Percentiles rank a stretch among this genome's conserved stretches.
Conservation (phyloP, 1,140 invertebrate species). For the Magallana gigas region DNA sequence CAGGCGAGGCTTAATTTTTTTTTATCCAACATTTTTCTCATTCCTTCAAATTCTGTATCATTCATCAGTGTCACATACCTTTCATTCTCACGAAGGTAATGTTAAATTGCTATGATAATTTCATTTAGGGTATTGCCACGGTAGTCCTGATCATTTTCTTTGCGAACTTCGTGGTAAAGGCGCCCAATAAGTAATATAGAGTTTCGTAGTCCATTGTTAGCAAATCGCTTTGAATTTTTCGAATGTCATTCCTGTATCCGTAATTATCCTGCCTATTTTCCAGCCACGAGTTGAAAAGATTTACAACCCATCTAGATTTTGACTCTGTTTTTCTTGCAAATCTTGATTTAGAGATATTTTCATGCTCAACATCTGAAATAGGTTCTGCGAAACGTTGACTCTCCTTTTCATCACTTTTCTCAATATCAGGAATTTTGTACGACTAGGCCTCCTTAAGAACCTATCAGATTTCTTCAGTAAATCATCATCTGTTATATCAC, state of each 20-base stretch:
- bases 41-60: not conserved
- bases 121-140: not conserved
- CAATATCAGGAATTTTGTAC: not conserved
- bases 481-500: not conserved
- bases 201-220: no score
- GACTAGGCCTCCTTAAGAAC: not conserved
- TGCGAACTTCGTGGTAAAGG: not conserved
- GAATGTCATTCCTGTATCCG: not conserved
- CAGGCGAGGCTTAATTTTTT: not conserved
- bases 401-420: not conserved
- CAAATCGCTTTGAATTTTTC: not conserved
- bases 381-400: not conserved
- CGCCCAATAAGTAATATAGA: no score
- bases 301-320: not conserved
- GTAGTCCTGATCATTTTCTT: not conserved
- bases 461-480: not conserved
- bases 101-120: not conserved
- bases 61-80: not conserved
- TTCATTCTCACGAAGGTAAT: not conserved
- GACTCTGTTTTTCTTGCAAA: not conserved
- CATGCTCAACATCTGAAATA: not conserved
- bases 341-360: not conserved
- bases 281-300: not conserved
- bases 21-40: not conserved
- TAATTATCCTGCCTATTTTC: not conserved